phyloP scores from a whole-genome alignment of 1,140 invertebrate species.

The Olivierus martensii region DNA sequence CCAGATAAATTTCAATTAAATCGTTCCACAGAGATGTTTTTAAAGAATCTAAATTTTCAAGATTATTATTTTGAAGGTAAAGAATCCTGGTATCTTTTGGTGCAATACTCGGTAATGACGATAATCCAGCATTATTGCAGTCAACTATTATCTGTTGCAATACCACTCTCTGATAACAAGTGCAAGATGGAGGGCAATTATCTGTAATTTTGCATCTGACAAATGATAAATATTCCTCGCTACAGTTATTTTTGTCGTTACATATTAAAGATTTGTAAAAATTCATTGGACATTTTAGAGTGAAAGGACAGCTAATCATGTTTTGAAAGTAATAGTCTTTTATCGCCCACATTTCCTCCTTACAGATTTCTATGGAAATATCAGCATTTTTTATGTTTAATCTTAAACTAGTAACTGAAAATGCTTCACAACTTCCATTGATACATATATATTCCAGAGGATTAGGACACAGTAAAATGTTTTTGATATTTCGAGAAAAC shows the following conservation, averaged over 20 bases:
- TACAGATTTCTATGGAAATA: conserved; percentile 4
- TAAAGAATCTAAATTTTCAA: conserved; percentile 30
- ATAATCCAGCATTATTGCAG: conserved; percentile 30
- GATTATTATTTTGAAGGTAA: conserved; percentile 35
- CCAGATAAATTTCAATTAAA: conserved; percentile 33
- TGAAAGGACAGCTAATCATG: background rate
- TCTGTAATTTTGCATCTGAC: conserved; percentile 9
- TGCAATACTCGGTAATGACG: conserved; percentile 1
- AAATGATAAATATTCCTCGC: conserved; percentile 6
- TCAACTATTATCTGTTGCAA: conserved; percentile 36
- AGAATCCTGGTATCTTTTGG: conserved; percentile 31
- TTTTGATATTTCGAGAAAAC: too few relatives aligned
- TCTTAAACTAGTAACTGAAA: too few relatives aligned
- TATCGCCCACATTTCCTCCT: background rate
- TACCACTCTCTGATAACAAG: conserved; percentile 31
- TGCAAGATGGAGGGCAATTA: conserved; percentile 31
- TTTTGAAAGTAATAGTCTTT: background rate
- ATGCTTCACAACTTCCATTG: too few relatives aligned
- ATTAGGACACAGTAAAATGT: too few relatives aligned
- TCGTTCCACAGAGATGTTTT: conserved; percentile 19
- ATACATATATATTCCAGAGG: too few relatives aligned
- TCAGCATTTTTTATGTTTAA: background rate
- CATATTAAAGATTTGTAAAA: conserved; percentile 4
- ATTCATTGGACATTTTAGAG: conserved; percentile 32
- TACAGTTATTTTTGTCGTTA: conserved; percentile 19